Evolutionary conservation across 2,888 invertebrate species (phyloP), one percentile per base, ranked within the genome.

Genomic region (Idaea straminata): DNA sequence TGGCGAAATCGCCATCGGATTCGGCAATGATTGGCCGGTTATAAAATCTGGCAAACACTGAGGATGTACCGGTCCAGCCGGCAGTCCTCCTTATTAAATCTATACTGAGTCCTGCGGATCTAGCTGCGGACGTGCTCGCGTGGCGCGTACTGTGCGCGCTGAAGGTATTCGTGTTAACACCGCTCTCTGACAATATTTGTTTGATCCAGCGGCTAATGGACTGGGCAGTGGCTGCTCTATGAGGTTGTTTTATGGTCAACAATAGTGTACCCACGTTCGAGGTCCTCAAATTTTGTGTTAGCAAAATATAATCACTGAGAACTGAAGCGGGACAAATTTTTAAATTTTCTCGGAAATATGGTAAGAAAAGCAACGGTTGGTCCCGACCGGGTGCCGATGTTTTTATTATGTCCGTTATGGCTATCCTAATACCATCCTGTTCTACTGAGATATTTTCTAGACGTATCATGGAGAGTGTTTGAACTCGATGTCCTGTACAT

Each of bases 401-500:
- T 58, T 58, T 58, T 15, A 58, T 58, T 15, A 58, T 58, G 6
- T 58, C 58, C 13, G n/a, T 6, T 6, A 58, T 58, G 6, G 15
- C n/a, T 58, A 58, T 58, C 58, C 15, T 10, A 6, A 58, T n/a
- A n/a, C 58, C n/a, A 58, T 10, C 5, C 15, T n/a, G n/a, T n/a
- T 3, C 6, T 58, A 58, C n/a, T 58, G 15, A 15, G 15, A 58
- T 58, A 58, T 58, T 58, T 3, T n/a, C 13, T 13, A 16, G 15
- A 15, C 15, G 15, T n/a, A 58, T 58, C 15, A 58, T 15, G n/a
- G 58, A 58, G 5, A 58, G n/a, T 13, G 58, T 58, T n/a, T 58
- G 58, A 15, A 58, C 58, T 16, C 58, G 58, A n/a, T 58, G 58
- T 6, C 15, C 58, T 6, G 62, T 47, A 13, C 72, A 72, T 1